Base-by-base conservation (phyloP, 1,140 invertebrate genomes). In the Melitaea cinxia region DNA sequence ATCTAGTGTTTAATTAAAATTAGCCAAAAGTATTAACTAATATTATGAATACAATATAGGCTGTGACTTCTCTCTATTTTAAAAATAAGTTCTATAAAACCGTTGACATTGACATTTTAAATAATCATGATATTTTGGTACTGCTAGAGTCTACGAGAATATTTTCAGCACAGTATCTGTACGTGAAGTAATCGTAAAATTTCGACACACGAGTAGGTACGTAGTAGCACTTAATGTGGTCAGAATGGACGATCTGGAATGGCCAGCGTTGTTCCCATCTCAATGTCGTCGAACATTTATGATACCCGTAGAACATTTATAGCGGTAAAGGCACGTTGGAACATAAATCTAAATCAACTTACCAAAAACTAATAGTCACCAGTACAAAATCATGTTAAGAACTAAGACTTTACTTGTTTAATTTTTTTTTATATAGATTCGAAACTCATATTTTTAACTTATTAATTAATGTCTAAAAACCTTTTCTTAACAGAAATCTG, bases 221-320 rank as follows among this genome's bases (percentile, higher is more conserved):
- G 1, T 45, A 17, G 39, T 12, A 45, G 17, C 39, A 45, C 15
- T 19, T 45, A 45, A 45, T 45, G 39, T 19, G 39, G 15, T 45
- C 39, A 17, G 15, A 45, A 45, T 21, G 19, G 17, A 45, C 17
- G 39, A 19, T 10, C 15, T 19, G 15, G 17, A 45, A 45, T 45
- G 39, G 15, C 1, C 15, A 19, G 6, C 12, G n/a, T 15, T 14
- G 37, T 17, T 17, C 39, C 39, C 39, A 19, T 45, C 39, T 17
- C 39, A 45, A 45, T 45, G 4, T 17, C 37, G 37, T 39, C 17
- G 39, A 45, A 45, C 39, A 45, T 45, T 45, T 45, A 45, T 45
- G 17, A 15, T 14, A 39, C 17, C 39, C 17, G 4, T 45, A 19
- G 39, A 45, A 45, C 39, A 45, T 45, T 45, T 17, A 45, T n/a